Conservation (phyloP, 2,888 invertebrate species). For the Morinoia aosen region DNA sequence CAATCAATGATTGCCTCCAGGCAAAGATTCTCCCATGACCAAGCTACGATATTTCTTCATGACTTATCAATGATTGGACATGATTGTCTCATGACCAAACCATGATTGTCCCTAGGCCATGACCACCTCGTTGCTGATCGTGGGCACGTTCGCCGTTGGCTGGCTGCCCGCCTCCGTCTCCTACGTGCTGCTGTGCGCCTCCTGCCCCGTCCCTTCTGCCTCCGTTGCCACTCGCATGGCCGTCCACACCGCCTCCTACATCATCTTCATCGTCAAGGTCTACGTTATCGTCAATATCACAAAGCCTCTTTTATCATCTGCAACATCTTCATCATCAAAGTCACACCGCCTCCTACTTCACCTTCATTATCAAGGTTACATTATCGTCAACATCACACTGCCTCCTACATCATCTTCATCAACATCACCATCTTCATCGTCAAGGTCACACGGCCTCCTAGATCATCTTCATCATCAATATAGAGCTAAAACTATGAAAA, state of each 20-base stretch:
- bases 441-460: too few species aligned
- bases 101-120: constrained; percentile 30
- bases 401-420: too few species aligned
- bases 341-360: not conserved
- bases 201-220: not conserved
- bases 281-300: too few species aligned
- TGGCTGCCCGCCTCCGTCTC: constrained; percentile 56
- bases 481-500: too few species aligned
- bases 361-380: not conserved
- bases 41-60: too few species aligned
- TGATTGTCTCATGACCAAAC: too few species aligned
- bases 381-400: too few species aligned
- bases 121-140: constrained; percentile 58
- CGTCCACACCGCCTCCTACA: constrained; percentile 5
- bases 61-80: too few species aligned
- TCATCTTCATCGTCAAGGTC: constrained; percentile 39
- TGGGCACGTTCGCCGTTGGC: constrained; percentile 56
- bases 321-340: not conserved
- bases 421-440: too few species aligned
- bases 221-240: not conserved
- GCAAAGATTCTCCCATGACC: too few species aligned
- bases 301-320: not conserved
- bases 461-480: too few species aligned
- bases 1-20: too few species aligned
- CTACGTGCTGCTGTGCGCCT: constrained; percentile 54